Base-by-base conservation (phyloP, 2,888 invertebrate species). In the Falcaria lacertinaria region DNA sequence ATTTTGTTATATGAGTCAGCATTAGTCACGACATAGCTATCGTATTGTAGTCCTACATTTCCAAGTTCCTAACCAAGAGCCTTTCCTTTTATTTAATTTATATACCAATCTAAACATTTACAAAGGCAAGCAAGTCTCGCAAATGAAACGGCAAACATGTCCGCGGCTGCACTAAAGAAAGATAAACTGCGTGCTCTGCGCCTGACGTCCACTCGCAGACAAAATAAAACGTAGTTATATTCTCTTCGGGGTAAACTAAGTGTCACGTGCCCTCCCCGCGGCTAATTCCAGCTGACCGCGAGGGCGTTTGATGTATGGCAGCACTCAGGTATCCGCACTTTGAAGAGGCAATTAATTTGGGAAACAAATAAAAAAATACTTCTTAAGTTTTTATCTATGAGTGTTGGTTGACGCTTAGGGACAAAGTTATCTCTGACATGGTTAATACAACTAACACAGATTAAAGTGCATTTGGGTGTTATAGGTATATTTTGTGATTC, bases 201-300 rank as follows among this genome's bases (percentile, higher is more conserved):
- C 64, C 54, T 86, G 87, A 87, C 88, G 83, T 80, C 85, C 85
- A 85, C 85, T 85, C 81, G 72, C 66, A 69, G 56, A 11, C 28
- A 28, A 11, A 28, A 28, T 28, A 11, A 11, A 28, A 28, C 75
- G 74, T 79, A 85, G 83, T 69, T 83, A 73, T 86, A 84, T 82
- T n/a, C n/a, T n/a, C n/a, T 75, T 80, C 69, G 77, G 69, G 64
- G 69, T 75, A 69, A 78, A 77, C 83, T 77, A 84, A 87, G 83
- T 84, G 83, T 80, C 76, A 72, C 74, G 80, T 81, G 80, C 82
- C 81, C 77, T 76, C 78, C 86, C 84, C 64, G 74, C 73, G 76
- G 84, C 84, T 87, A 85, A 86, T 86, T 85, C 75, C 61, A 62
- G 76, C 81, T 85, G 86, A 86, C 86, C 86, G 79, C 59, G 65